Base-by-base conservation (phyloP, 2,113 vertebrate genomes). In the Collichthys lucidus region DNA sequence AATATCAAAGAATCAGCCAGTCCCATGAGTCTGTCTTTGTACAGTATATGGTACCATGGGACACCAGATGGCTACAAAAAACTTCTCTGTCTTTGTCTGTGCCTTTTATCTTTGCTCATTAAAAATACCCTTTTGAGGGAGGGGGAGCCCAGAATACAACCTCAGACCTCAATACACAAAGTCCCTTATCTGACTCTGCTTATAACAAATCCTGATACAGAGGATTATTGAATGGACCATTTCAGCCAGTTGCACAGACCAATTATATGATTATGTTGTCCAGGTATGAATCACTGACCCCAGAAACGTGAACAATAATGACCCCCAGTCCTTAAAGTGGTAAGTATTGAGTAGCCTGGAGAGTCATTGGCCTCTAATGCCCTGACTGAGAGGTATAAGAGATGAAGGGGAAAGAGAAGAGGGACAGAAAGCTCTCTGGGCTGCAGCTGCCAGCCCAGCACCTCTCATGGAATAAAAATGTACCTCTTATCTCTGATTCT, bases 381-480 rank as follows among this genome's bases (percentile, higher is more conserved):
- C 57, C 57, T 11, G 40, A 52, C 52, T 72, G 75, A 79, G 73
- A 64, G 68, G n/a, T 44, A 29, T 35, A 42, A 76, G 69, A 77
- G 80, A 84, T 53, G 67, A 75, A 88, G 61, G 47, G 29, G 72
- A 60, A 66, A 63, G 50, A 71, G 49, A 71, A 57, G 66, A 81
- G 62, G 76, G 72, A 74, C 74, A 86, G 75, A 88, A 80, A 82
- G 65, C 87, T 82, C 61, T 86, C 29, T 78, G 72, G 74, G 72
- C 79, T 77, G 42, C 69, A 67, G 80, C 82, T 81, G 79, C 74
- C 79, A 71, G 65, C 61, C 64, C 62, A 44, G 81, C 76, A 81
- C 82, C 88, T 88, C 87, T 86, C 50, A 50, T 52, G 79, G 88
- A 93, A 89, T 90, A 75, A 86, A 92, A 93, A 90, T 85, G 84